phyloP scores from a whole-genome alignment of 2,797 vertebrate species.

The Neomorphus geoffroyi region DNA sequence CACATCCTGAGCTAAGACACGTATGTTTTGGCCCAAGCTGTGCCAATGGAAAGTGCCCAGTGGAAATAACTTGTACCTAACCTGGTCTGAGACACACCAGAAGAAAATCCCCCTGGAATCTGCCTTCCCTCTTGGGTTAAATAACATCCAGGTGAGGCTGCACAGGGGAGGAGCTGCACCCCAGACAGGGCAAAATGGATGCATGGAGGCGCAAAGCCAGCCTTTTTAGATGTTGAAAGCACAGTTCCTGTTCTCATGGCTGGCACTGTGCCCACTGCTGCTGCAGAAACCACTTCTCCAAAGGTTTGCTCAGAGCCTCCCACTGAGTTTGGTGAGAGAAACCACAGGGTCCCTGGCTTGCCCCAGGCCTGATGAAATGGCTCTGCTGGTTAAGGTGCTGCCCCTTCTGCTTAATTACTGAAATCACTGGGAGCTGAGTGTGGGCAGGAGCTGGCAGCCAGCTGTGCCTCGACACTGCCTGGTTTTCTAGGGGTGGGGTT shows the following conservation, averaged over 20 bases:
- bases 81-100: rapidly evolving
- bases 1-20: rapidly evolving
- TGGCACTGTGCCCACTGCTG: not conserved
- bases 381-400: not conserved
- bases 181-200: not conserved
- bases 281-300: constrained; percentile 33
- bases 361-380: constrained; percentile 16
- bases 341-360: not conserved
- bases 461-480: not conserved
- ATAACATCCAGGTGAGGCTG: not conserved
- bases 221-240: not conserved
- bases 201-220: rapidly evolving
- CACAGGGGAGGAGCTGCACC: not conserved
- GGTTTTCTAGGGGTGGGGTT: not conserved
- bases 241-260: not conserved
- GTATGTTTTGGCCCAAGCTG: not conserved
- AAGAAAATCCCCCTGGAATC: not conserved
- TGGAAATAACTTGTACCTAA: not conserved
- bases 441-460: rapidly evolving
- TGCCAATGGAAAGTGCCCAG: not conserved
- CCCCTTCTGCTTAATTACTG: not conserved
- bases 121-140: not conserved
- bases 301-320: not conserved
- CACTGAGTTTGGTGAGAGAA: not conserved
- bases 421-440: not conserved